Percentiles rank a stretch among this genome's conserved stretches.
These are phyloP conservation scores for Itoplectis maculator DNA, from an alignment of 2,888 invertebrate genomes.

Conservation along the genomic window DNA sequence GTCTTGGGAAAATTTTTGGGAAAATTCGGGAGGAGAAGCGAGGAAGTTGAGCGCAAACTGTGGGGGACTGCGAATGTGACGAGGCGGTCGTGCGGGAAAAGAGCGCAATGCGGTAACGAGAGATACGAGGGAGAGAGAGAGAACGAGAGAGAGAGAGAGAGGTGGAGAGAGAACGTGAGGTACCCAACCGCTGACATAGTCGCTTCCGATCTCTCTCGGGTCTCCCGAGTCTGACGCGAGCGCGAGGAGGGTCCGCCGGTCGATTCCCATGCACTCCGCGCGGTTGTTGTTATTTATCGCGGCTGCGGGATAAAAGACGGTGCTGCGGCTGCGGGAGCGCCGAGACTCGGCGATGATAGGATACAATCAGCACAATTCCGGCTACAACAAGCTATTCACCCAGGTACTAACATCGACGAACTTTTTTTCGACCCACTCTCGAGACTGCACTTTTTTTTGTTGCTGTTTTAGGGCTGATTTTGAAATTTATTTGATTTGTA, in stretches of 20 bases:
- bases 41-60: slow-evolving; percentile 5
- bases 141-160: not conserved
- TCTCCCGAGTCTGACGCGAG: slow-evolving; percentile 6
- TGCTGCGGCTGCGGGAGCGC: slow-evolving; percentile 69
- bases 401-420: slow-evolving; percentile 86
- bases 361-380: slow-evolving; percentile 91
- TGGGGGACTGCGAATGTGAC: slow-evolving; percentile 15
- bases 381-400: slow-evolving; percentile 93
- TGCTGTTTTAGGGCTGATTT: not conserved
- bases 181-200: slow-evolving; percentile 35
- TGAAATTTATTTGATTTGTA: too few species aligned
- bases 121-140: slow-evolving; percentile 32
- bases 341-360: slow-evolving; percentile 87
- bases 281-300: slow-evolving; percentile 45
- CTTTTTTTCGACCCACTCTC: not conserved
- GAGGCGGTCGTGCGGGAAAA: slow-evolving; percentile 40
- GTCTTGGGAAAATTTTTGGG: not conserved
- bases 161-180: not conserved
- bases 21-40: not conserved
- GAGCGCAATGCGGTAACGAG: slow-evolving; percentile 77
- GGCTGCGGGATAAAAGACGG: slow-evolving; percentile 63
- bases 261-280: slow-evolving; percentile 29
- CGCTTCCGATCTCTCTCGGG: slow-evolving; percentile 40
- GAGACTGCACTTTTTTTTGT: not conserved
- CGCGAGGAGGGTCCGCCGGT: slow-evolving; percentile 38